Evolutionary conservation across 2,113 vertebrate species (phyloP), one percentile per base, ranked within the genome.

Genomic region (Aegotheles bennettii): DNA sequence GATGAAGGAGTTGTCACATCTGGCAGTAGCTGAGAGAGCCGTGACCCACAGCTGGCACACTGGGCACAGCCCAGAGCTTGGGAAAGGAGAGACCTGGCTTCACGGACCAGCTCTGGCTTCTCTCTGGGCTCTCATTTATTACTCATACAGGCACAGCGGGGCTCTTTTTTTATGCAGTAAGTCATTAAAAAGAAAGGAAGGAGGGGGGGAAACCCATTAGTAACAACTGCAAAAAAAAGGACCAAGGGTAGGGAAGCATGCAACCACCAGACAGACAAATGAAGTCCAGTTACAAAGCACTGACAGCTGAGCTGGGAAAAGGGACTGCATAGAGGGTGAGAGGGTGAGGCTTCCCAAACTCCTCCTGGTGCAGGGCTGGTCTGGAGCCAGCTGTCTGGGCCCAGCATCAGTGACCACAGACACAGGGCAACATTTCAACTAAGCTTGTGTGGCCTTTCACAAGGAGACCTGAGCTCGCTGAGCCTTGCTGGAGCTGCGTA

Each of bases 91-190:
- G 59, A 73, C 82, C 87, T 80, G 59, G 67, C 50, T 77, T 91
- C 84, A 74, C 0, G 1, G 42, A 73, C 16, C 47, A 87, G 59
- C 20, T 21, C 35, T 76, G 57, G 31, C 28, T 80, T 89, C 75
- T 96, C 93, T 75, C 78, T 82, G 50, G 81, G 59, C 78, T 95
- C 82, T 86, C 84, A 91, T 95, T 90, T 88, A 54, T 93, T 90
- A 83, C 38, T 84, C 31, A 7, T 11, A 74, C n/a, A 69, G 89
- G 78, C 82, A 67, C 67, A 74, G 75, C 4, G 11, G 47, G 81
- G 13, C 7, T 9, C 8, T 20, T 38, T 68, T 80, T 71, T 56
- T 57, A 16, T 12, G 18, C 29, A 77, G 16, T 11, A 82, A 89
- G 86, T 77, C 43, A 40, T 80, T 80, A 57, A 40, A 90, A 76